phyloP scores from a whole-genome alignment of 1,140 invertebrate species.

The Halictus rubicundus region DNA sequence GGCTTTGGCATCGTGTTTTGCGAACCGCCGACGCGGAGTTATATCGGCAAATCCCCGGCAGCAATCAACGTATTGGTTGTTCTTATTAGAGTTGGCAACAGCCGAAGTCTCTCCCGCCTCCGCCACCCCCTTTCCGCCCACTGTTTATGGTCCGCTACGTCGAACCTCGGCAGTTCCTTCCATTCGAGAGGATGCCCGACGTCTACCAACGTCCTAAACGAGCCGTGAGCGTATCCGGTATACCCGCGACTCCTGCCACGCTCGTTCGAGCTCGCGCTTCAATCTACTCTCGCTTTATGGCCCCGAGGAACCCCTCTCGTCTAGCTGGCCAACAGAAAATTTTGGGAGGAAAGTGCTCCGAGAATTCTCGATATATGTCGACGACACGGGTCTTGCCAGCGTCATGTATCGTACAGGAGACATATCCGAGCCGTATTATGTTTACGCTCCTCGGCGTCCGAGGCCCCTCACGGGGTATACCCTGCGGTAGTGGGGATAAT shows the following conservation, averaged over 20 bases:
- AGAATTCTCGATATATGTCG: too few species aligned
- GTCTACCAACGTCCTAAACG: constrained; percentile 39
- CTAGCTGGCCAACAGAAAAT: neutral
- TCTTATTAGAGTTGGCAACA: constrained; percentile 75
- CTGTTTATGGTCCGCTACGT: constrained; percentile 62
- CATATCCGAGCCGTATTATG: too few species aligned
- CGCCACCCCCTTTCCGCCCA: constrained; percentile 8
- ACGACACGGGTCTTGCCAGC: too few species aligned
- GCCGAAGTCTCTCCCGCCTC: constrained; percentile 37
- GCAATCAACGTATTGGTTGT: constrained; percentile 75
- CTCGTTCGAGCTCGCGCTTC: neutral
- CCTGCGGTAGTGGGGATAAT: too few species aligned
- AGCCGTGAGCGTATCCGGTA: constrained; percentile 34
- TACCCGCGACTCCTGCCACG: constrained; percentile 13
- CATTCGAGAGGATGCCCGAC: constrained; percentile 33
- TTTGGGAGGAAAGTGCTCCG: neutral
- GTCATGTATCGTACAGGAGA: too few species aligned
- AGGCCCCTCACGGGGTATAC: too few species aligned
- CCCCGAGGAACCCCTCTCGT: too few species aligned
- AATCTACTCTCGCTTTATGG: neutral
- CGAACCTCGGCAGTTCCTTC: constrained; percentile 48
- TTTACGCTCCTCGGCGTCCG: too few species aligned
- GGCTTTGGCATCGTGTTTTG: constrained; percentile 68
- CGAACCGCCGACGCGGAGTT: constrained; percentile 58
- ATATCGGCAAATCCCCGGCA: constrained; percentile 61